Percentiles rank a stretch among this genome's conserved stretches.
Conservation (phyloP, 2,888 invertebrate genomes). For the Tridacna gigas region DNA sequence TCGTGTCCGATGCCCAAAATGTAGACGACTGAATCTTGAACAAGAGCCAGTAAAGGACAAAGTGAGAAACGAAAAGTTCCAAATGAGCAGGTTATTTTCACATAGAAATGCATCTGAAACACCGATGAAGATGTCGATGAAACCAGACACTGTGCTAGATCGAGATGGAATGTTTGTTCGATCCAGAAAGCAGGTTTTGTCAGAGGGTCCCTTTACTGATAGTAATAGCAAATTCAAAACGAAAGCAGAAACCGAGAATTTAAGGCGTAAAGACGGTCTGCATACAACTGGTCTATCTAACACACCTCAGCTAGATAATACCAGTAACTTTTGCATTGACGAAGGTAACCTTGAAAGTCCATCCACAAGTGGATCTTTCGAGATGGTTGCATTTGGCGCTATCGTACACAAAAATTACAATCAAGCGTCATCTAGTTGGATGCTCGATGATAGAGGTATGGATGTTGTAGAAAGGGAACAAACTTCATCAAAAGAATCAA, state of each 20-base stretch:
- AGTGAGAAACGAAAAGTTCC: constrained; percentile 4
- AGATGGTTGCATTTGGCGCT: too few species aligned
- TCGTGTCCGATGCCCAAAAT: background rate
- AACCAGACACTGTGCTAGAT: background rate
- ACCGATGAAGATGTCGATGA: background rate
- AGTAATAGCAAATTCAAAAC: background rate
- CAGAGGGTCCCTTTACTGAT: background rate
- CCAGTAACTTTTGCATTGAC: too few species aligned
- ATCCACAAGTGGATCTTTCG: too few species aligned
- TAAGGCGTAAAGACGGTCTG: too few species aligned
- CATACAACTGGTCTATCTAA: too few species aligned
- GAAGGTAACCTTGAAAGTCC: too few species aligned
- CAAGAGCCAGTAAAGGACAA: background rate
- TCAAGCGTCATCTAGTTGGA: too few species aligned
- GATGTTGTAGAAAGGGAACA: too few species aligned
- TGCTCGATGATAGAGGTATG: too few species aligned
- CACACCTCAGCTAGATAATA: too few species aligned
- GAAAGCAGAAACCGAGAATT: background rate
- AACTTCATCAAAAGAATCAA: too few species aligned
- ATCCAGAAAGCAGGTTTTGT: background rate
- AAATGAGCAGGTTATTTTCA: background rate
- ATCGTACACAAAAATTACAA: too few species aligned
- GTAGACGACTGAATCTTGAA: background rate
- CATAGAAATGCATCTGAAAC: background rate
- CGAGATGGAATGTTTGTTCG: background rate